phyloP scores from a whole-genome alignment of 2,888 invertebrate species.

The Oasisia sp. region DNA sequence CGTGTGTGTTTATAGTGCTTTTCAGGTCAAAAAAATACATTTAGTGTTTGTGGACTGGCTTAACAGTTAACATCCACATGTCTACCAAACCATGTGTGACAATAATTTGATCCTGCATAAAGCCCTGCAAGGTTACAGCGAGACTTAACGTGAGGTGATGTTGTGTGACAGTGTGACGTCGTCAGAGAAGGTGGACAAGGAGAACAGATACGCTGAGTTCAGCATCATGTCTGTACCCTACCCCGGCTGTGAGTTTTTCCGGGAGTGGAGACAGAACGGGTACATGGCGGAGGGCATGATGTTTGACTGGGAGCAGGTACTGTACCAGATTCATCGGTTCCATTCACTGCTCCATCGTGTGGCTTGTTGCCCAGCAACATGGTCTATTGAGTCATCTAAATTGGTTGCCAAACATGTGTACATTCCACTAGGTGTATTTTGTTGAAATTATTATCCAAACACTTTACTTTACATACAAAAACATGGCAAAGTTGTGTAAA shows the following conservation, averaged over 20 bases:
- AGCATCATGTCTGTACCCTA: constrained; percentile 80
- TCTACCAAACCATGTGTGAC: no score
- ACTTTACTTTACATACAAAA: background rate
- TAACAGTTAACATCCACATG: no score
- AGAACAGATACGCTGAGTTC: constrained; percentile 79
- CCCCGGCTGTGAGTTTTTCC: constrained; percentile 86
- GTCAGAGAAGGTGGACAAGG: constrained; percentile 84
- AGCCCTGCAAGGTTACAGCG: no score
- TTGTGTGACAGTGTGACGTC: constrained; percentile 78
- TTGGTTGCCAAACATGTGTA: background rate
- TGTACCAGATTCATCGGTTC: background rate
- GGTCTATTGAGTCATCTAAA: background rate
- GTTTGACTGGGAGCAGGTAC: constrained; percentile 78
- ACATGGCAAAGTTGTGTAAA: no score
- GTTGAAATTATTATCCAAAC: background rate
- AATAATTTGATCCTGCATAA: no score
- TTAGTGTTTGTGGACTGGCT: no score
- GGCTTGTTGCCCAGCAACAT: background rate
- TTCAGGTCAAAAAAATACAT: no score
- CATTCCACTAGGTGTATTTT: background rate
- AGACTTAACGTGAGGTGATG: background rate
- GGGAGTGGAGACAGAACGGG: constrained; percentile 77
- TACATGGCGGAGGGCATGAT: constrained; percentile 76
- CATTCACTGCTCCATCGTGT: background rate
- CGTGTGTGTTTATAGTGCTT: no score